Base-by-base conservation (phyloP, 2,888 invertebrate species). In the Alsophila aescularia region DNA sequence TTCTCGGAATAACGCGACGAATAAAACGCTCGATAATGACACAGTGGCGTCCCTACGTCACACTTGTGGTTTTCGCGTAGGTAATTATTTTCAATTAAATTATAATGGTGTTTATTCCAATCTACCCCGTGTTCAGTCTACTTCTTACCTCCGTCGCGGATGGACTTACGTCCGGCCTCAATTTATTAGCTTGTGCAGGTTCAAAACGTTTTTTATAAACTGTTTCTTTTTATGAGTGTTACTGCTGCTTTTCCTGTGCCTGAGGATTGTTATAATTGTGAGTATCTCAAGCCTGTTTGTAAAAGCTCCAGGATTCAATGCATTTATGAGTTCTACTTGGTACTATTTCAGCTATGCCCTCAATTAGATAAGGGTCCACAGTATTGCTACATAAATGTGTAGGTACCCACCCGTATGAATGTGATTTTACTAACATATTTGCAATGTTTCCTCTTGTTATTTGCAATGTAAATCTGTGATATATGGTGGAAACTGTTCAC, bases 51-150 rank as follows among this genome's bases (percentile, higher is more conserved):
- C 64, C 36, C 54, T 58, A 78, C 84, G 83, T 84, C 86, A 83
- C 73, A 55, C 68, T 58, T 77, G 81, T 75, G 81, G 81, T 83
- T 80, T 83, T 80, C 75, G 74, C 81, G 82, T 77, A n/a, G n/a
- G n/a, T n/a, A 81, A 86, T 87, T 85, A 83, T 79, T 73, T 77
- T 55, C 81, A 84, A 87, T 87, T 87, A 85, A 83, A 77, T 83
- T 79, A 77, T 81, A 79, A 83, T 80, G 76, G 74, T 85, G 81
- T 87, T 83, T 83, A 78, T 75, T 69, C 77, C 65, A 58, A 69
- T 69, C 70, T 66, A 67, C 64, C 59, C 67, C 55, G 60, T 71
- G 69, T 74, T 81, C 83, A 87, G 87, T 87, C 69, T 70, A 73
- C 59, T 67, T 75, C 68, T 69, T 40, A 63, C 61, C 70, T 64